Evolutionary conservation across 2,888 invertebrate genomes (phyloP).

Genomic region (Prosopocoilus inquinatus): DNA sequence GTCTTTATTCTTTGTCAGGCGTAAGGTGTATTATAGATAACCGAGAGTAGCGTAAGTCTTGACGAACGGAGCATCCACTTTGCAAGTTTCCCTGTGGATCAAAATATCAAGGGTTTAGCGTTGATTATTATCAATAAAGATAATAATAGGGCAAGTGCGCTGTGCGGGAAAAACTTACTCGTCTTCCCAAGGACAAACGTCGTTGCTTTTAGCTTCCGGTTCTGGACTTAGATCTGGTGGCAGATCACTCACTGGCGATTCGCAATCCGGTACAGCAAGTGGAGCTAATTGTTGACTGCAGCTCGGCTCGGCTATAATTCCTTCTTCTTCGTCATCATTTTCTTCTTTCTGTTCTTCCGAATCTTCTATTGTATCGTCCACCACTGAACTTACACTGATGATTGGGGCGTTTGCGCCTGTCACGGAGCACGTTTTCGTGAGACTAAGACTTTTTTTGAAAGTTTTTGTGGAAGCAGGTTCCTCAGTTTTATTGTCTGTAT

Average conservation of each 20-base stretch:
- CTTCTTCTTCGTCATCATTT: slow-evolving; percentile 20
- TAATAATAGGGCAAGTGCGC: not conserved
- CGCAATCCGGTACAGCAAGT: slow-evolving; percentile 67
- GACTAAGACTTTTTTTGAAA: slow-evolving; percentile 46
- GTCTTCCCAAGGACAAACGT: slow-evolving; percentile 94
- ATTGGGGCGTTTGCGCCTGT: slow-evolving; percentile 54
- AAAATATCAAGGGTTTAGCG: slow-evolving; percentile 38
- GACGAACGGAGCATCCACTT: slow-evolving; percentile 86
- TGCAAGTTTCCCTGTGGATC: slow-evolving; percentile 77
- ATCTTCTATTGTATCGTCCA: slow-evolving; percentile 55
- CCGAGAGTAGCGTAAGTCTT: slow-evolving; percentile 93
- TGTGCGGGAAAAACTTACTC: slow-evolving; percentile 79
- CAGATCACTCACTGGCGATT: slow-evolving; percentile 64
- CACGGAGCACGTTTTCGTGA: slow-evolving; percentile 50
- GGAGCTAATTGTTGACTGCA: slow-evolving; percentile 56
- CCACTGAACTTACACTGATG: slow-evolving; percentile 73
- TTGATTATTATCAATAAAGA: not conserved
- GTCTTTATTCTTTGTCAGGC: slow-evolving; percentile 12
- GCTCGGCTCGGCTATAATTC: slow-evolving; percentile 34
- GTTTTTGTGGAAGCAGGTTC: slow-evolving; percentile 35
- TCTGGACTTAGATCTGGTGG: slow-evolving; percentile 47
- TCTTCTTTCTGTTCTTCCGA: slow-evolving; percentile 28
- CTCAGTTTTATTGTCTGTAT: slow-evolving; percentile 43
- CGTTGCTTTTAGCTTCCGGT: slow-evolving; percentile 64
- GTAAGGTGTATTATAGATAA: slow-evolving; percentile 65